phyloP scores from a whole-genome alignment of 2,888 invertebrate genomes.

The Diarsia rubi region DNA sequence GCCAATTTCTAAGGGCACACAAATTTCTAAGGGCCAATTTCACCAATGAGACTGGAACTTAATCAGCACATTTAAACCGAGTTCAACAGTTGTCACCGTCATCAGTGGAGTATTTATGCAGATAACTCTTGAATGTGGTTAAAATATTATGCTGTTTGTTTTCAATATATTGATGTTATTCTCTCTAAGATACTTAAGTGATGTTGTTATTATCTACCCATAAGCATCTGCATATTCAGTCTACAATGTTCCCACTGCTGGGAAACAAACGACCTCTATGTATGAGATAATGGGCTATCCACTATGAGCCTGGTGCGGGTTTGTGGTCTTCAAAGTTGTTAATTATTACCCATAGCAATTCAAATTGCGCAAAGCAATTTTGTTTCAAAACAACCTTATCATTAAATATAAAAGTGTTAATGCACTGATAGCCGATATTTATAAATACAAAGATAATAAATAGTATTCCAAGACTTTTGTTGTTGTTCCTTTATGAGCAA shows the following conservation, averaged over 20 bases:
- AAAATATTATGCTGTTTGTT: background rate
- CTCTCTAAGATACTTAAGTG: background rate
- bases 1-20: no score
- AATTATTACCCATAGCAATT: background rate
- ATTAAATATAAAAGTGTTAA: background rate
- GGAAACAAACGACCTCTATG: background rate
- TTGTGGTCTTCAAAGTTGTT: background rate
- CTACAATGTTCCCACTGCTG: background rate
- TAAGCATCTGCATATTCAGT: background rate
- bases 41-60: background rate
- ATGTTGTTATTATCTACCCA: background rate
- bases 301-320: background rate
- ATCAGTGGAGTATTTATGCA: background rate
- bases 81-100: background rate
- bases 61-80: background rate
- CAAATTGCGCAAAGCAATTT: no score
- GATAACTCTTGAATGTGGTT: background rate
- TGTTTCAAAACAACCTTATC: slow-evolving; percentile 3
- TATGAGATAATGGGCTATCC: background rate
- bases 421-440: background rate
- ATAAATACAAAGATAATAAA: background rate
- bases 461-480: background rate
- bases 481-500: background rate
- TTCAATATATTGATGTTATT: background rate
- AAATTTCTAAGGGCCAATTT: background rate